Percentiles rank a stretch among this genome's conserved stretches.
Evolutionary conservation across 2,113 vertebrate genomes (phyloP).

Genomic region (Halichoerus grypus): DNA sequence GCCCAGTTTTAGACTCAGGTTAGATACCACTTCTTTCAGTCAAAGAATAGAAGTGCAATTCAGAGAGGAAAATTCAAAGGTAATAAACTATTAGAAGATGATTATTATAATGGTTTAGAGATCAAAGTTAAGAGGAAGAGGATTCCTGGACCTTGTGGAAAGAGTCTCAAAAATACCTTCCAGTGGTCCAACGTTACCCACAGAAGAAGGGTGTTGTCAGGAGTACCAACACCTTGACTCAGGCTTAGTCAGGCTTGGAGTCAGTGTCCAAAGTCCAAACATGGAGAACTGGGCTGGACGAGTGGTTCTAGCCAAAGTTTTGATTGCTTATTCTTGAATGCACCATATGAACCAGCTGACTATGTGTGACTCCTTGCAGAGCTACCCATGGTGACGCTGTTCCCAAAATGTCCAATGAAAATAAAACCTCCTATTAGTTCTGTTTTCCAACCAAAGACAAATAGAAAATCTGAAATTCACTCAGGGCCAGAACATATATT

Average conservation of each 20-base stretch:
- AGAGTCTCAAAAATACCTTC: background rate
- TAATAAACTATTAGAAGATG: background rate
- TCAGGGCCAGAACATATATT: background rate
- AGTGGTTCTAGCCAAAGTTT: background rate
- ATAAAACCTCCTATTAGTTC: background rate
- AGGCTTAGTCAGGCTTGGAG: background rate
- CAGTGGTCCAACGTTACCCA: background rate
- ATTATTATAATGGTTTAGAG: background rate
- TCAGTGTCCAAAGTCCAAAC: background rate
- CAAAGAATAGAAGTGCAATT: background rate
- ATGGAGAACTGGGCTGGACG: background rate
- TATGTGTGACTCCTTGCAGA: background rate
- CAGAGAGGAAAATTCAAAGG: background rate
- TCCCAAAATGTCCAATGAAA: background rate
- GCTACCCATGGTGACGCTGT: fast-evolving
- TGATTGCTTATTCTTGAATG: background rate
- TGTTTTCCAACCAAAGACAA: background rate
- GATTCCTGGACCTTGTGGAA: background rate
- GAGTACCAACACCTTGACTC: background rate
- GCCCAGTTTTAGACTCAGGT: background rate
- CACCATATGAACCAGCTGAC: background rate
- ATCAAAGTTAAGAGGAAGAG: background rate
- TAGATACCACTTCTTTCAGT: background rate
- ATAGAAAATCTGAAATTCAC: background rate
- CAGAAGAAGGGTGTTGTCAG: too few species aligned